Conservation (phyloP, 1,140 invertebrate genomes). For the Cydia fagiglandana region DNA sequence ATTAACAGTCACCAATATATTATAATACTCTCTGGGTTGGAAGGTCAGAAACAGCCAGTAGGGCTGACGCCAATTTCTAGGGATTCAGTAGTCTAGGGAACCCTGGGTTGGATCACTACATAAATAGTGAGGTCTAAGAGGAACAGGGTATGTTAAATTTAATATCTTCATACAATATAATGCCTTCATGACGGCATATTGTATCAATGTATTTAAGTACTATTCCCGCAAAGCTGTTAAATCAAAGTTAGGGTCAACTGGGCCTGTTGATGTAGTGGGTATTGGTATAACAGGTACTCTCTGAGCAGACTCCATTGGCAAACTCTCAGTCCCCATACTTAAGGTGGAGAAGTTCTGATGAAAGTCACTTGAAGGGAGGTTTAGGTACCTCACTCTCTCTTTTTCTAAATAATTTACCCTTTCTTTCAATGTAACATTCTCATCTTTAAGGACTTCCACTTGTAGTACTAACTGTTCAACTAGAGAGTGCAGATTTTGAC, state of each 20-base stretch:
- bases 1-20: conserved; percentile 3
- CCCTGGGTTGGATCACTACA: neutral
- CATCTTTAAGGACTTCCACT: conserved; percentile 81
- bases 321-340: conserved; percentile 39
- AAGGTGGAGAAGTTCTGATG: conserved; percentile 45
- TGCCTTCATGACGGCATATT: neutral
- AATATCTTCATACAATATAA: neutral
- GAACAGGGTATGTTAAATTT: too few relatives aligned
- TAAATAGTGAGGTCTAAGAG: neutral
- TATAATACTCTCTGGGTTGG: neutral
- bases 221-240: conserved; percentile 50
- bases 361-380: conserved; percentile 50
- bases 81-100: too few relatives aligned
- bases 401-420: conserved; percentile 75
- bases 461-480: conserved; percentile 81
- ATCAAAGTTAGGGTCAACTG: conserved; percentile 48
- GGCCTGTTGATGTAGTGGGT: neutral
- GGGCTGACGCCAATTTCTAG: too few relatives aligned
- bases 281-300: conserved; percentile 34
- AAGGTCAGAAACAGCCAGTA: too few relatives aligned
- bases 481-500: conserved; percentile 79
- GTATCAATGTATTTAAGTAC: neutral
- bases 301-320: conserved; percentile 39
- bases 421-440: conserved; percentile 79
- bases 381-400: conserved; percentile 69